Base-by-base conservation (phyloP, 2,797 vertebrate genomes). In the Ctenopoma kingsleyae region DNA sequence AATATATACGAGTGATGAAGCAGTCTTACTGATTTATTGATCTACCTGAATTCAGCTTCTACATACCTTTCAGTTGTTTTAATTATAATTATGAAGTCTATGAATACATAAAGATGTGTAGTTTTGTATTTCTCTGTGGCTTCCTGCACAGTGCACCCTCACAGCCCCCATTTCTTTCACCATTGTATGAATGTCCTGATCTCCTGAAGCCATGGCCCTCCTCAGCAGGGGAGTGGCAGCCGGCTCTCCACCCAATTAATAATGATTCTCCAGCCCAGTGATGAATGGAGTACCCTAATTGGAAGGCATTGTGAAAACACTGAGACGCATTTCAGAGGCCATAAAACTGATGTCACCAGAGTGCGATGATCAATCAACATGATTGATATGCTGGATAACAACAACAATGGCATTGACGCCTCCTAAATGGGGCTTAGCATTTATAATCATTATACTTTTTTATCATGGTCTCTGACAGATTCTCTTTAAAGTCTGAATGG, bases 271-370 rank as follows among this genome's bases (percentile, higher is more conserved):
- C 81, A 54, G 89, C 87, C 90, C 86, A 86, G 87, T 94, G 94
- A 95, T 94, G 88, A 95, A 95, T 95, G 93, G 89, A 92, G 90
- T 72, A 41, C 82, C 86, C 89, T 95, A 94, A 95, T 95, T 94
- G 94, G 92, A 92, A 85, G 90, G 92, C 92, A 94, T 94, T 94
- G 93, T 93, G 92, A 92, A 94, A 94, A 93, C 93, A 94, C 91
- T 91, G 91, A 89, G 91, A 88, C 69, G 81, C 85, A 90, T 94
- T 90, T 93, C 90, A 86, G 84, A 89, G 94, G 89, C 93, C 92
- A 92, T 93, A 91, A 93, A 93, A 93, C 87, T 84, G 88, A 90
- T 93, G 93, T 93, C 91, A 93, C 85, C 63, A 3, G 86, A 89
- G 89, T 65, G 69, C 60, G 83, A 87, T 89, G 90, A 94, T 95